Evolutionary conservation across 2,888 invertebrate species (phyloP), one percentile per base, ranked within the genome.

Genomic region (Epiblema foenella): DNA sequence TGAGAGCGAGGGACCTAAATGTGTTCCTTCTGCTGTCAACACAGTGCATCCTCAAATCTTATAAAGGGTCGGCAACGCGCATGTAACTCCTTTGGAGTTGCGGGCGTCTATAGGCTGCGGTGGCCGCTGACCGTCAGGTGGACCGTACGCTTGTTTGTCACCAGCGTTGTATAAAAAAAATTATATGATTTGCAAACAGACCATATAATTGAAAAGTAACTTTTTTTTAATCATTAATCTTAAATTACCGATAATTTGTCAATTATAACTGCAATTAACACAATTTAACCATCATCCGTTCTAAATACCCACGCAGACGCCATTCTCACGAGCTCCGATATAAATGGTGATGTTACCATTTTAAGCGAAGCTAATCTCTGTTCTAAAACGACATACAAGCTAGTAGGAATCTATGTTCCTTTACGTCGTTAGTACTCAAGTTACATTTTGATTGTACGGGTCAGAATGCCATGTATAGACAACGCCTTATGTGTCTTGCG

Each of bases 301-400:
- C 68, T 46, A 42, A 69, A 63, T 63, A 37, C 29, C 37, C 37
- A 57, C 46, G 54, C 37, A n/a, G n/a, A 71, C 69, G 62, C 58
- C 73, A 57, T 64, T 73, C 76, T 78, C 79, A 76, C 78, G 78
- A 69, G 67, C 74, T 75, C 62, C 42, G 12, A 72, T 63, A 74
- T 77, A 70, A 70, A 69, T 60, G 49, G 10, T 0, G 15, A 52
- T 70, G 59, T 65, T 75, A 74, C 90, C 88, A 81, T 89, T 86
- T 88, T 87, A 83, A 86, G 86, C 77, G 79, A 79, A 73, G 71
- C 75, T 78, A 78, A 78, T 5, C 11, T 33, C 1, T 7, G n/a
- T n/a, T 51, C 10, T n/a, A 56, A 56, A 56, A 56, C n/a, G n/a
- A n/a, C 29, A n/a, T 29, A n/a, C 9, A 29, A 54, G 5, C 8